Base-by-base conservation (phyloP, 1,140 invertebrate genomes). In the Heliconius himera region DNA sequence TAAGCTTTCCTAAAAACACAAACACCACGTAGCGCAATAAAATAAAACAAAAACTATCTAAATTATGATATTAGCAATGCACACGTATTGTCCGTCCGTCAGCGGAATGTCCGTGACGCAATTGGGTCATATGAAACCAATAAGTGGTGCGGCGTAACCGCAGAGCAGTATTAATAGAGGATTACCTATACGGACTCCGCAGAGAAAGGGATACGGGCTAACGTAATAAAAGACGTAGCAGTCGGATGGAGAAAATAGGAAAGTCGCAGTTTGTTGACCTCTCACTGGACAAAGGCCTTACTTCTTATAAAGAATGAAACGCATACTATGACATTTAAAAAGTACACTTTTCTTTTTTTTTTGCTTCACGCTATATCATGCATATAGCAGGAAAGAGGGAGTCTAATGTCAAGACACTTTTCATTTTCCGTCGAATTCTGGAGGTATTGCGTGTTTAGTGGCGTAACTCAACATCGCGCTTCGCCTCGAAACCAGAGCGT, bases 121-220 rank as follows among this genome's bases (percentile, higher is more conserved):
- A 93, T 85, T 84, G 73, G 88, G 89, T 90, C 87, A 92, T 89
- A 90, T 79, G 90, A 91, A 88, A 93, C 87, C 89, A 87, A 90
- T 88, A 87, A 88, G 84, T 88, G 86, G 83, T 86, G 81, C 85
- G 80, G 80, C 84, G 82, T 82, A 89, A 93, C 91, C 90, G 87
- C 91, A 91, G 80, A 83, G 82, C 83, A 85, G 84, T 91, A 87
- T 88, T 86, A 86, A 88, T 87, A 88, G 80, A 86, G 84, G 83
- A 84, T 85, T 83, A 84, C 78, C 82, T 84, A 87, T 81, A 82
- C 76, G 72, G 70, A 76, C 72, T 78, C 81, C 76, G 78, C 74
- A 74, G 73, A 81, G 82, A 81, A 79, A 85, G 83, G 80, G 77
- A 81, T 77, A 46, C 80, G 49, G 70, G 46, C 33, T 75, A 81